Percentiles rank a stretch among this genome's conserved stretches.
These are phyloP conservation scores for Apteryx mantelli DNA, from an alignment of 2,113 vertebrate genomes.

Conservation along the genomic window DNA sequence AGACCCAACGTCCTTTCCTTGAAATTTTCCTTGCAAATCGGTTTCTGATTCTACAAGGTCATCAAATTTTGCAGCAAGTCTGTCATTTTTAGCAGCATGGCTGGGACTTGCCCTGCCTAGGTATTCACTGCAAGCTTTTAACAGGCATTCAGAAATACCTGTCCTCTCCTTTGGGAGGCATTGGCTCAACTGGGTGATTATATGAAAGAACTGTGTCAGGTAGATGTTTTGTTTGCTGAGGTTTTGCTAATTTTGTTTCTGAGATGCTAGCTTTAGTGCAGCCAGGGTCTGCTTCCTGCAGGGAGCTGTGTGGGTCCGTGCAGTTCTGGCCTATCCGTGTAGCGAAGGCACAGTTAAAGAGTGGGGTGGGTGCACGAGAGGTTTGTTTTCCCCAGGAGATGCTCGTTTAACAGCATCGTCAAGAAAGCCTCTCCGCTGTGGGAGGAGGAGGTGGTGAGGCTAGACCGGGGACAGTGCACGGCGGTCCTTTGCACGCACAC, in stretches of 20 bases:
- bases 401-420: not conserved
- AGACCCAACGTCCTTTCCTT: fast-evolving
- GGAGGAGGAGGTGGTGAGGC: too few species aligned
- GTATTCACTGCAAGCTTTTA: not conserved
- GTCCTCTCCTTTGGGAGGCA: not conserved
- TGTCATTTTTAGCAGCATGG: not conserved
- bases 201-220: not conserved
- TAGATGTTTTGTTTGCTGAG: not conserved
- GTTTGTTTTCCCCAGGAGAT: not conserved
- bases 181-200: too few species aligned
- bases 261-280: not conserved
- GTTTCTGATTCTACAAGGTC: not conserved
- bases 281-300: not conserved
- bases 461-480: too few species aligned
- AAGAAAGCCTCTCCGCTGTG: too few species aligned
- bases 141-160: not conserved
- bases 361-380: not conserved
- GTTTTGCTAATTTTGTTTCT: not conserved
- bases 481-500: too few species aligned
- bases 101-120: not conserved
- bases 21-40: not conserved
- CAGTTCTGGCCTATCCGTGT: fast-evolving
- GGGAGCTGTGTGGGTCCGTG: not conserved
- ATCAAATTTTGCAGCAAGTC: not conserved
- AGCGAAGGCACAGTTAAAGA: not conserved